These are phyloP conservation scores for Perca flavescens DNA, from an alignment of 2,113 vertebrate species.

Conservation along the genomic window DNA sequence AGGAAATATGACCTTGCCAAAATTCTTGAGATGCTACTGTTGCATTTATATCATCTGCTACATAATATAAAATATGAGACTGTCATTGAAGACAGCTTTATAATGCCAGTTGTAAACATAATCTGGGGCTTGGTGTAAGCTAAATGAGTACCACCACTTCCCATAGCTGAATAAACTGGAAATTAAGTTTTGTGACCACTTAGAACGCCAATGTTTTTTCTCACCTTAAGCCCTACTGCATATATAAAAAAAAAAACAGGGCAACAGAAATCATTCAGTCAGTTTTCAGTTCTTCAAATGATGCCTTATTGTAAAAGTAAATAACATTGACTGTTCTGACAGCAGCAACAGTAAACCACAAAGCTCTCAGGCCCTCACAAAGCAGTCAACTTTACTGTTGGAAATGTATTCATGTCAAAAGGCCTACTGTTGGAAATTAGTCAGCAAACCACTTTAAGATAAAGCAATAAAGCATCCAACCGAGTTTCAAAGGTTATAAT, in stretches of 20 bases:
- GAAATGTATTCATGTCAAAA: slow-evolving; percentile 21
- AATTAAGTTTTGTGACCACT: slow-evolving; percentile 29
- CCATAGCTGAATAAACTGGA: slow-evolving; percentile 19
- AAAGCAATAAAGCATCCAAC: slow-evolving; percentile 48
- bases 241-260: slow-evolving; percentile 3
- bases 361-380: slow-evolving; percentile 1
- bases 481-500: slow-evolving; percentile 56
- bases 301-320: neutral
- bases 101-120: slow-evolving; percentile 54
- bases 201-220: neutral
- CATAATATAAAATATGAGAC: slow-evolving; percentile 67
- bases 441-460: slow-evolving; percentile 54
- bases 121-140: slow-evolving; percentile 27
- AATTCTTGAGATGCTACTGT: slow-evolving; percentile 72
- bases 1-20: slow-evolving; percentile 57
- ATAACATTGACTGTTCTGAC: slow-evolving; percentile 8
- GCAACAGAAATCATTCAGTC: neutral
- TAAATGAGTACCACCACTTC: slow-evolving; percentile 27
- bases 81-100: slow-evolving; percentile 64
- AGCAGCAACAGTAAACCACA: slow-evolving; percentile 19
- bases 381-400: slow-evolving; percentile 17
- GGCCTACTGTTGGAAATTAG: slow-evolving; percentile 20
- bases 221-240: neutral
- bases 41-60: slow-evolving; percentile 71
- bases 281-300: neutral